Base-by-base conservation (phyloP, 2,113 vertebrate genomes). In the Epinephelus fuscoguttatus region DNA sequence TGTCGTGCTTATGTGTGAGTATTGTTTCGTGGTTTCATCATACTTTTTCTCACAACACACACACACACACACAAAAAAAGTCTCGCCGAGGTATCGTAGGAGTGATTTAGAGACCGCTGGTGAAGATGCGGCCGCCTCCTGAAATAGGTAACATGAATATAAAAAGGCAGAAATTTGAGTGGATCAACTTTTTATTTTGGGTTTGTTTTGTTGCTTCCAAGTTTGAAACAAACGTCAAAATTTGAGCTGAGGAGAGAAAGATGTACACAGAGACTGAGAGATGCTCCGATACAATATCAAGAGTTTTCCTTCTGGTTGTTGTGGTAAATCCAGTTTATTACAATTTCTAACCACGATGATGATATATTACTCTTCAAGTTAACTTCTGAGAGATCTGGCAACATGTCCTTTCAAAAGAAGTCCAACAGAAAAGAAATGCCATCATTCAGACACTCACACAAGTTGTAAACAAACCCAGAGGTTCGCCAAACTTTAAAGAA, bases 21-120 rank as follows among this genome's bases (percentile, higher is more conserved):
- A 88, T 93, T 92, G 91, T 93, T 90, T 91, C 17, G 19, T 0
- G 63, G 87, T 94, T 92, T 93, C 91, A 92, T 93, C 92, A 90
- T 75, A 86, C 73, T 86, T 85, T 88, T 76, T 53, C 11, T 53
- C 74, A 50, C 47, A n/a, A 63, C 37, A 55, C 23, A 66, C 40
- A 61, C 70, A 66, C 40, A 61, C 70, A 67, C 23, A 53, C n/a
- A 78, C 0, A 49, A 42, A 73, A 74, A 75, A 87, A 90, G 83
- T 92, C 84, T 77, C 63, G 23, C n/a, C 1, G 82, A 83, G 84
- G 82, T 84, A 55, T 75, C 76, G 85, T 90, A 25, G 87, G 91
- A 88, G 87, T 88, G 89, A 90, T 88, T 82, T 52, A 49, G 67
- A 78, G 55, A 3, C 78, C 49, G 57, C 56, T 25, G 64, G 53